These are phyloP conservation scores for Lates calcarifer DNA, from an alignment of 2,113 vertebrate species.

Conservation along the genomic window DNA sequence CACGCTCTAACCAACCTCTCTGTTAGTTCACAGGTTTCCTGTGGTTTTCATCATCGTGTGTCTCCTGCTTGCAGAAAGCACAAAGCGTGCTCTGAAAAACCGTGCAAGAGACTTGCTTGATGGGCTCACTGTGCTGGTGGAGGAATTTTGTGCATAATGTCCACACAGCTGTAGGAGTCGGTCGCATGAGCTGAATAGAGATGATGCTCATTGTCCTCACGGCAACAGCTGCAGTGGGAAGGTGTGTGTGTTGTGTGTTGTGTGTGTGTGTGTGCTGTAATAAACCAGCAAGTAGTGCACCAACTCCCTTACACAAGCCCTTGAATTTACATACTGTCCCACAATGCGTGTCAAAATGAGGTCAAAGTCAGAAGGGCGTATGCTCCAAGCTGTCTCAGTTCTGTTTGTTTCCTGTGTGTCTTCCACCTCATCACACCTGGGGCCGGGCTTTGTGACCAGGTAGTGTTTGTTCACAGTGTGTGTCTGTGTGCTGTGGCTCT, in stretches of 20 bases:
- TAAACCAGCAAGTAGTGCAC: slow-evolving; percentile 16
- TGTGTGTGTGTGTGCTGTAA: slow-evolving; percentile 6
- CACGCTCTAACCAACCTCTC: slow-evolving; percentile 18
- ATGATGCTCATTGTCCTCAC: slow-evolving; percentile 48
- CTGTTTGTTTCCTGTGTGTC: slow-evolving; percentile 15
- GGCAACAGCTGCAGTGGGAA: slow-evolving; percentile 55
- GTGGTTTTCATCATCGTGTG: slow-evolving; percentile 64
- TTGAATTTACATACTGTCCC: slow-evolving; percentile 59
- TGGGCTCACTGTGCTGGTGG: neutral
- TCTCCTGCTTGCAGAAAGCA: slow-evolving; percentile 55
- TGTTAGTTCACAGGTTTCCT: slow-evolving; percentile 65
- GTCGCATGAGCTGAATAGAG: slow-evolving; percentile 43
- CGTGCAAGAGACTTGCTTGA: slow-evolving; percentile 3
- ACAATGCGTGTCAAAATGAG: slow-evolving; percentile 47
- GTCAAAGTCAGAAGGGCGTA: slow-evolving; percentile 42
- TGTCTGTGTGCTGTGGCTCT: slow-evolving; percentile 26
- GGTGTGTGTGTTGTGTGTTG: slow-evolving; percentile 12
- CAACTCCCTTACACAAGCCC: slow-evolving; percentile 29
- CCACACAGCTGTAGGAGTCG: slow-evolving; percentile 47
- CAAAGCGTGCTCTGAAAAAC: slow-evolving; percentile 29
- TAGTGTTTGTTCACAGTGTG: slow-evolving; percentile 35
- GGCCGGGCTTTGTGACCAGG: slow-evolving; percentile 36
- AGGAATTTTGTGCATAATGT: slow-evolving; percentile 22
- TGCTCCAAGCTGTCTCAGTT: neutral
- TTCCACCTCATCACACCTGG: slow-evolving; percentile 46